Conservation (phyloP, 1,140 invertebrate species). For the Patella vulgata region DNA sequence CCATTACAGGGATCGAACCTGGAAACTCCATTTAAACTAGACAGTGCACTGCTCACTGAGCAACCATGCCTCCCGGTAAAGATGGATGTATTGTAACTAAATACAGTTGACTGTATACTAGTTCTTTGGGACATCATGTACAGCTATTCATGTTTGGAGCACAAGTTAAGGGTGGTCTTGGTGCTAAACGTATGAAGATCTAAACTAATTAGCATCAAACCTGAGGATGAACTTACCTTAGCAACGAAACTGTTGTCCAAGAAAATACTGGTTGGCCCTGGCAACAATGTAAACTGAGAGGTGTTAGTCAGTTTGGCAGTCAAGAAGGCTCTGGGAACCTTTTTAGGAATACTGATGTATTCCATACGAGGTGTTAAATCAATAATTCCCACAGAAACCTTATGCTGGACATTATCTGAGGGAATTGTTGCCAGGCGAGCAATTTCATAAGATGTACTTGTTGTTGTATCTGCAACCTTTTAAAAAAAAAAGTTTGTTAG, state of each 20-base stretch:
- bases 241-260: constrained; percentile 67
- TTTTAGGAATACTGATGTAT: constrained; percentile 64
- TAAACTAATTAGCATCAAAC: too few species aligned
- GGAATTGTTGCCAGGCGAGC: constrained; percentile 58
- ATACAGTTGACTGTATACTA: too few species aligned
- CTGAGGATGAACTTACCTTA: constrained; percentile 50
- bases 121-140: too few species aligned
- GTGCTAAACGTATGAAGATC: too few species aligned
- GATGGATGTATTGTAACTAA: too few species aligned
- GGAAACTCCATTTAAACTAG: too few species aligned
- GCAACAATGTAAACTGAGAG: constrained; percentile 60
- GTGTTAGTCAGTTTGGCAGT: constrained; percentile 62
- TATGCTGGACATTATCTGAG: constrained; percentile 56
- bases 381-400: constrained; percentile 63
- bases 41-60: too few species aligned
- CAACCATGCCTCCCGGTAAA: too few species aligned
- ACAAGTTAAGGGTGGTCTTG: too few species aligned
- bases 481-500: constrained; percentile 1
- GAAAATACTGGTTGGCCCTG: constrained; percentile 65
- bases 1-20: too few species aligned
- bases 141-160: too few species aligned
- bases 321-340: constrained; percentile 61
- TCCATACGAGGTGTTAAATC: constrained; percentile 61
- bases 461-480: constrained; percentile 53
- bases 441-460: constrained; percentile 61